These are phyloP conservation scores for Mimachlamys varia DNA, from an alignment of 2,888 invertebrate species.

Conservation along the genomic window DNA sequence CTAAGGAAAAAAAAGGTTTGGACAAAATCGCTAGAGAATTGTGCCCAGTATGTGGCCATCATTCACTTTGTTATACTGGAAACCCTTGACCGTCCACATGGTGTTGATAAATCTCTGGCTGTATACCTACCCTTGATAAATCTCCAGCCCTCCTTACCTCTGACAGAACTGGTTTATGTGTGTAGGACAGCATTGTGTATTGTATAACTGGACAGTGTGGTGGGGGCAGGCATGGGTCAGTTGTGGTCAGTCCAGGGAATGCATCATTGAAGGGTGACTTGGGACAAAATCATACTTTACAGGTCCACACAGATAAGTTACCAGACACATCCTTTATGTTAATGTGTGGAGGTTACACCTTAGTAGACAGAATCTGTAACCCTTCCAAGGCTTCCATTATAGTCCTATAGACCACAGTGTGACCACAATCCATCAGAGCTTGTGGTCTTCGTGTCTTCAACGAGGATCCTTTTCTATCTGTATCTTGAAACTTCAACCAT, in stretches of 20 bases:
- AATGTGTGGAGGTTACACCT: neutral
- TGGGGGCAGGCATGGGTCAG: neutral
- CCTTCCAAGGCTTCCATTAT: neutral
- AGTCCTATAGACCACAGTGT: neutral
- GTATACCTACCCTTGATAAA: neutral
- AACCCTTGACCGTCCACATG: neutral
- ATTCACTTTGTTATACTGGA: conserved; percentile 9
- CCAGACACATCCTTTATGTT: neutral
- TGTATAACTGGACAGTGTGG: conserved; percentile 4
- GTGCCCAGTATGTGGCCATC: neutral
- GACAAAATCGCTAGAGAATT: neutral
- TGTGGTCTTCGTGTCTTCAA: neutral
- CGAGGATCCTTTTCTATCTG: too few species aligned
- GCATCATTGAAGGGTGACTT: neutral
- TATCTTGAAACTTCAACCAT: too few species aligned
- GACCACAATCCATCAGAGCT: neutral
- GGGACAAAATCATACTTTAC: conserved; percentile 15
- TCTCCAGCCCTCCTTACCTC: neutral
- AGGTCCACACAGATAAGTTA: neutral
- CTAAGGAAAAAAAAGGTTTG: neutral
- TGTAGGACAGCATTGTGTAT: neutral
- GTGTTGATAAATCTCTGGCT: neutral
- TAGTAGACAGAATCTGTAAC: neutral
- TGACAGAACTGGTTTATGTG: conserved; percentile 1
- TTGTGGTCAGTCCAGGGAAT: neutral